These are phyloP conservation scores for Callaeas wilsoni DNA, from an alignment of 2,113 vertebrate genomes.

Conservation along the genomic window DNA sequence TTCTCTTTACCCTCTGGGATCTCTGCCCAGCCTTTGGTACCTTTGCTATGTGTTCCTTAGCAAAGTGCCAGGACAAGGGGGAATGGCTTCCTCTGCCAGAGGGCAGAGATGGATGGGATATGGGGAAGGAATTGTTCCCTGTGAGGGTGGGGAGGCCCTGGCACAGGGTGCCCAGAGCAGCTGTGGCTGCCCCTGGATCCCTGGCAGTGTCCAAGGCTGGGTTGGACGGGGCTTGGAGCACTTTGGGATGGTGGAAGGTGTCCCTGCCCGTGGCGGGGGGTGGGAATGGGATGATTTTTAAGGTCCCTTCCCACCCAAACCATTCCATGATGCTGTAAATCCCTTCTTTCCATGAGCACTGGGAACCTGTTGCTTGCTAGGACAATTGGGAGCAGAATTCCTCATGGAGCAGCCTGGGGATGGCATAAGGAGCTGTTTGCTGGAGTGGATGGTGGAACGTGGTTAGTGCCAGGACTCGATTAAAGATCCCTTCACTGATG, in stretches of 20 bases:
- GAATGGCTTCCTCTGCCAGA: background rate
- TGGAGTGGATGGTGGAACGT: background rate
- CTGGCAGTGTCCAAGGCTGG: background rate
- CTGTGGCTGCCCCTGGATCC: background rate
- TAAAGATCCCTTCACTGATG: background rate
- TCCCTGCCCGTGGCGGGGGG: background rate
- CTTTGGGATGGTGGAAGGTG: rapidly evolving
- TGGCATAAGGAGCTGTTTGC: background rate
- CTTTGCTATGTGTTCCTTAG: background rate
- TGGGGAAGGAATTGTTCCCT: rapidly evolving
- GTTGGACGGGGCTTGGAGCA: rapidly evolving
- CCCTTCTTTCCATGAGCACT: background rate
- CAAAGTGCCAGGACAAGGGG: background rate
- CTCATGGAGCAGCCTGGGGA: background rate
- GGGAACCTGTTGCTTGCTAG: background rate
- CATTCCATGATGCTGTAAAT: background rate
- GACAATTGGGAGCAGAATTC: background rate
- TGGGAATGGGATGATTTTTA: background rate
- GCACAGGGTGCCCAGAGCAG: background rate
- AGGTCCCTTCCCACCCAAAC: background rate
- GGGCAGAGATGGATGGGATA: rapidly evolving
- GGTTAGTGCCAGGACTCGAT: background rate
- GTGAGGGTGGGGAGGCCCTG: background rate
- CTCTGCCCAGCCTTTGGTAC: background rate
- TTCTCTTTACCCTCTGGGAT: background rate